Percentiles rank a stretch among this genome's conserved stretches.
Conservation (phyloP, 2,888 invertebrate genomes). For the Drosophila anomelani region DNA sequence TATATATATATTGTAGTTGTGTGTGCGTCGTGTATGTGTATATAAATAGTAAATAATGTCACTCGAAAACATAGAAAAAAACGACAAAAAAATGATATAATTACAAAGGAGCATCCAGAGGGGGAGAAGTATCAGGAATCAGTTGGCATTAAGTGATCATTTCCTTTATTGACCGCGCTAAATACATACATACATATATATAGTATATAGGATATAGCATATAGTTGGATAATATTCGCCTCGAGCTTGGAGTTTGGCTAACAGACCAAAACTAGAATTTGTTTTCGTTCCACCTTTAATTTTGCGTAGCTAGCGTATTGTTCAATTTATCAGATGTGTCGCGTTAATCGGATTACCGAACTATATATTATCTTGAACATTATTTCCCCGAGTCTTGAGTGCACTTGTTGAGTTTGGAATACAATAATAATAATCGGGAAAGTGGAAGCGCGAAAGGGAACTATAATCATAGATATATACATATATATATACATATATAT, state of each 20-base stretch:
- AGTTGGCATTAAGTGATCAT: conserved; percentile 24
- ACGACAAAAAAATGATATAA: conserved; percentile 3
- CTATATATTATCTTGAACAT: background rate
- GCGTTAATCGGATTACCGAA: conserved; percentile 11
- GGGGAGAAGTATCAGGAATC: conserved; percentile 15
- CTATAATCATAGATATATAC: conserved; percentile 55
- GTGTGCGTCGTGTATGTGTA: conserved; percentile 59
- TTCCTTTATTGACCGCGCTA: background rate
- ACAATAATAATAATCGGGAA: conserved; percentile 9
- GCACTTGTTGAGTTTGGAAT: conserved; percentile 67
- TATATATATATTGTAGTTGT: conserved; percentile 44
- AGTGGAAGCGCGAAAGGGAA: conserved; percentile 25
- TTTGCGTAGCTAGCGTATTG: conserved; percentile 44
- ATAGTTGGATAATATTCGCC: conserved; percentile 29
- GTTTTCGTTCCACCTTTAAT: conserved; percentile 29
- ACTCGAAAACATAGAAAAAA: conserved; percentile 14
- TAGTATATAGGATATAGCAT: background rate
- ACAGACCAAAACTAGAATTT: conserved; percentile 39
- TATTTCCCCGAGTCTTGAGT: conserved; percentile 45
- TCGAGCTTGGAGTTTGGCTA: conserved; percentile 43
- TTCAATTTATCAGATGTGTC: conserved; percentile 20
- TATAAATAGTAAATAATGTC: conserved; percentile 41
- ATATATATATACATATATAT: conserved; percentile 23
- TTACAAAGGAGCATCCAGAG: background rate
- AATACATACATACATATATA: conserved; percentile 5